Conservation (phyloP, 1,140 invertebrate genomes). For the Atta colombica region DNA sequence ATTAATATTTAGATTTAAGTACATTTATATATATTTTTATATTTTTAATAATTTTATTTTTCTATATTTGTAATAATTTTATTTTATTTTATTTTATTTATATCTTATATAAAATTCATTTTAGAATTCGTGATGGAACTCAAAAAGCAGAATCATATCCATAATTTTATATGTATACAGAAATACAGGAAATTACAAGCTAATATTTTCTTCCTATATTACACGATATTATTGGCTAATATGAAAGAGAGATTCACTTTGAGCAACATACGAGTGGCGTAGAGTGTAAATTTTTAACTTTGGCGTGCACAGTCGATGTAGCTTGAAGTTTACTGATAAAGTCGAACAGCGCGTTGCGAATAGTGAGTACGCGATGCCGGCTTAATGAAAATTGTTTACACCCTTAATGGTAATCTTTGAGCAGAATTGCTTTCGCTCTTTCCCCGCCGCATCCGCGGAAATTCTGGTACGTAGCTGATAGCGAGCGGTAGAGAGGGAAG, state of each 20-base stretch:
- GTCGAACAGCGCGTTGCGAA: conserved; percentile 53
- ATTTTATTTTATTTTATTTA: background rate
- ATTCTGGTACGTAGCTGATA: conserved; percentile 56
- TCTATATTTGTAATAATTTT: background rate
- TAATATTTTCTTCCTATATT: background rate
- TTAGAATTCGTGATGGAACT: background rate
- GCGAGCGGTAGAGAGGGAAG: conserved; percentile 3
- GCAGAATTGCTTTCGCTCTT: conserved; percentile 60
- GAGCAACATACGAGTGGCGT: background rate
- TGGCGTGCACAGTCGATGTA: conserved; percentile 42
- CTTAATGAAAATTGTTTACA: conserved; percentile 75
- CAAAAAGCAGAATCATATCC: background rate
- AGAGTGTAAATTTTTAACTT: conserved; percentile 62
- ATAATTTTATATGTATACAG: background rate
- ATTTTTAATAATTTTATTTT: background rate
- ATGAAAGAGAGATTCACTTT: conserved; percentile 35
- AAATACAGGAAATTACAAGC: background rate
- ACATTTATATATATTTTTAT: background rate
- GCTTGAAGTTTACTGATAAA: conserved; percentile 60
- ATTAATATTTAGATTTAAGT: conserved; percentile 6
- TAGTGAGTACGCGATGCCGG: conserved; percentile 48
- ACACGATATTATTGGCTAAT: background rate
- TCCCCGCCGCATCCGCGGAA: conserved; percentile 40
- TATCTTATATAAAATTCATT: background rate
- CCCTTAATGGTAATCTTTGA: conserved; percentile 67